Conservation (phyloP, 2,888 invertebrate genomes). For the Vesta saturnalis region DNA sequence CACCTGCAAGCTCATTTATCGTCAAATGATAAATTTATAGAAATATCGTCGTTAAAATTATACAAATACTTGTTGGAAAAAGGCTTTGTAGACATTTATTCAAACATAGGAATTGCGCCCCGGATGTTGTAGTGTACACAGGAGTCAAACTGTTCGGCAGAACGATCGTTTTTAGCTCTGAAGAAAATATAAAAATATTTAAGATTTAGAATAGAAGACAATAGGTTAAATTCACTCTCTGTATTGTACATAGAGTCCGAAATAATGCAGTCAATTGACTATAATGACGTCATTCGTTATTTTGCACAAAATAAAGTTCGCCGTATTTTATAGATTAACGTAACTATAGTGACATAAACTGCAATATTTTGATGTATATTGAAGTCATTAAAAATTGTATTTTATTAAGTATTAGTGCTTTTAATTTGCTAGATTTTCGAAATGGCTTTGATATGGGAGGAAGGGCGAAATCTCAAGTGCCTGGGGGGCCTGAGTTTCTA, state of each 20-base stretch:
- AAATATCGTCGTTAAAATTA: neutral
- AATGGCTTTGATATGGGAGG: too few species aligned
- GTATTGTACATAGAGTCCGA: too few species aligned
- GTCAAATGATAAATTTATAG: neutral
- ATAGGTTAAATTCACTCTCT: too few species aligned
- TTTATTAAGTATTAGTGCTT: neutral
- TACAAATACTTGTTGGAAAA: too few species aligned
- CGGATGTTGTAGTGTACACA: neutral
- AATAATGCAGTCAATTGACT: too few species aligned
- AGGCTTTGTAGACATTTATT: neutral
- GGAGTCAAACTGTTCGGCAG: too few species aligned
- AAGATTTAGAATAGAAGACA: neutral
- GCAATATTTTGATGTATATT: neutral
- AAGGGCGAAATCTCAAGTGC: too few species aligned
- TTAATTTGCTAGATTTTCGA: too few species aligned
- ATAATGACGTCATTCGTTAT: too few species aligned
- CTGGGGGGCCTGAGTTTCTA: too few species aligned
- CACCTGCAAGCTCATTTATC: neutral
- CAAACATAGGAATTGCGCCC: neutral
- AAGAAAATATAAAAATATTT: too few species aligned
- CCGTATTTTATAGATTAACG: too few species aligned
- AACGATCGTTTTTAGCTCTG: neutral
- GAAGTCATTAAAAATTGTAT: neutral
- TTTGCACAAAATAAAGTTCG: neutral
- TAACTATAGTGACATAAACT: neutral